A percentile compares a stretch with the other conserved stretches of the same genome.
phyloP scores from a whole-genome alignment of 1,140 invertebrate species.

The Lordiphosa stackelbergi region DNA sequence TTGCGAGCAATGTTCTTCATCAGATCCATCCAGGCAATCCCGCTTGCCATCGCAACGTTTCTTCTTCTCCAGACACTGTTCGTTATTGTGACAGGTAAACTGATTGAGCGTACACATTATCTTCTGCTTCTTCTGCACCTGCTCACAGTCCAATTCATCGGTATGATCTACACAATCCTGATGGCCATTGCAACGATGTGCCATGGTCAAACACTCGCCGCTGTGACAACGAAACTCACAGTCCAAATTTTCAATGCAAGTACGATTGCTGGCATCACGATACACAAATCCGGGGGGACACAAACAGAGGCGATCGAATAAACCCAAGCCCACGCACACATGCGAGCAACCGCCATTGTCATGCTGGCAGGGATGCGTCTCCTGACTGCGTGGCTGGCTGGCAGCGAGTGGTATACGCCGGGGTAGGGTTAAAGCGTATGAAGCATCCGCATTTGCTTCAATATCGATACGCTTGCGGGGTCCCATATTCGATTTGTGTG shows the following conservation, averaged over 20 bases:
- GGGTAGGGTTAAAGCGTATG: slow-evolving; percentile 10
- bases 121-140: slow-evolving; percentile 47
- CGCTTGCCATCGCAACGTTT: slow-evolving; percentile 84
- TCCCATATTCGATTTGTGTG: slow-evolving; percentile 78
- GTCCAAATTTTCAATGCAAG: slow-evolving; percentile 78
- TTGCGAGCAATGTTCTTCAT: slow-evolving; percentile 83
- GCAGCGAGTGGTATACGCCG: slow-evolving; percentile 46
- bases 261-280: slow-evolving; percentile 76
- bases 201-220: slow-evolving; percentile 82
- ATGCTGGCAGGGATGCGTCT: slow-evolving; percentile 80
- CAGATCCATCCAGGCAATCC: slow-evolving; percentile 87
- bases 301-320: slow-evolving; percentile 77
- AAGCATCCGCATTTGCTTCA: slow-evolving; percentile 17
- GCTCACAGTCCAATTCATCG: slow-evolving; percentile 83
- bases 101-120: slow-evolving; percentile 79
- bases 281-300: slow-evolving; percentile 81
- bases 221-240: slow-evolving; percentile 80
- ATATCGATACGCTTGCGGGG: slow-evolving; percentile 61
- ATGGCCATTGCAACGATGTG: slow-evolving; percentile 84
- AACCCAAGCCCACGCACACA: slow-evolving; percentile 80
- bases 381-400: slow-evolving; percentile 15
- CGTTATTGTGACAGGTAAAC: slow-evolving; percentile 81
- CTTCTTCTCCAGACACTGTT: slow-evolving; percentile 75
- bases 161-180: slow-evolving; percentile 83
- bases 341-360: slow-evolving; percentile 86